Evolutionary conservation across 2,888 invertebrate species (phyloP).

Genomic region (Drosophila tripunctata): DNA sequence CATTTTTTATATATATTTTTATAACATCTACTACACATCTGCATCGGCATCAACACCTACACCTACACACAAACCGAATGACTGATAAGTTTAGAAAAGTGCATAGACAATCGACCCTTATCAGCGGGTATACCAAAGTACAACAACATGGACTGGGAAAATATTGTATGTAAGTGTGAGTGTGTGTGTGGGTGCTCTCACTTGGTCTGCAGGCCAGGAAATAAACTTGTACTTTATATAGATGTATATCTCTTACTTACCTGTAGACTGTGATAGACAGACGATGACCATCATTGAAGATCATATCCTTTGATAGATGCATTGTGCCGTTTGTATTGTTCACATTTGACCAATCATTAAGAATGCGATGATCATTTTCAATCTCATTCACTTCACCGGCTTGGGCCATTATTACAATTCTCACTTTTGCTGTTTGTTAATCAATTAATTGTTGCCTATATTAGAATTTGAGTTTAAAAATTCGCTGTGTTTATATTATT

Average conservation of each 20-base stretch:
- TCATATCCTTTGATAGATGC: slow-evolving; percentile 88
- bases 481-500: neutral
- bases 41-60: slow-evolving; percentile 47
- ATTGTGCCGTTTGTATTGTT: slow-evolving; percentile 81
- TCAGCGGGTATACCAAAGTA: slow-evolving; percentile 41
- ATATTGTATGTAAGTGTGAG: slow-evolving; percentile 4
- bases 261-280: slow-evolving; percentile 92
- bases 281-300: slow-evolving; percentile 93
- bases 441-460: neutral
- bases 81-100: slow-evolving; percentile 64
- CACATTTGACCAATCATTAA: slow-evolving; percentile 83
- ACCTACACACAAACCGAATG: slow-evolving; percentile 47
- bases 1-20: slow-evolving; percentile 58
- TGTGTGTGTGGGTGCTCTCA: slow-evolving; percentile 16
- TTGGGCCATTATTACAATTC: slow-evolving; percentile 63
- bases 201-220: slow-evolving; percentile 23
- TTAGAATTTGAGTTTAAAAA: neutral
- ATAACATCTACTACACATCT: slow-evolving; percentile 35
- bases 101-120: slow-evolving; percentile 53
- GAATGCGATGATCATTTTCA: slow-evolving; percentile 83
- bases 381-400: slow-evolving; percentile 76
- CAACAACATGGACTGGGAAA: slow-evolving; percentile 11
- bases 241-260: slow-evolving; percentile 58
- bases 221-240: neutral
- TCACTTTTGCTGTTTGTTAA: neutral